Percentiles rank a stretch among this genome's conserved stretches.
phyloP scores from a whole-genome alignment of 2,888 invertebrate genomes.

The Cancer borealis region DNA sequence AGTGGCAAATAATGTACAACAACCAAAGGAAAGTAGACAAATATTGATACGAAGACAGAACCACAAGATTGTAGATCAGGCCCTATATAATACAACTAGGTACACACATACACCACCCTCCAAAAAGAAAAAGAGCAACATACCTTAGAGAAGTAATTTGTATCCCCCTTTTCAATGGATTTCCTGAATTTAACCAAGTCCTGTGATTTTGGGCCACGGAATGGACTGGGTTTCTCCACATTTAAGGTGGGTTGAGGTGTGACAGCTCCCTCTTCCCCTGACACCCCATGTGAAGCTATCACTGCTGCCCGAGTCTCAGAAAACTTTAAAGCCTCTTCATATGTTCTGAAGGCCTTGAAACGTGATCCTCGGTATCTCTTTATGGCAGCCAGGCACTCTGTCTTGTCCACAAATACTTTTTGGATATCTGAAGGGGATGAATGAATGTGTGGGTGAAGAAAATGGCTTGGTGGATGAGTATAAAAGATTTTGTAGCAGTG shows the following conservation, averaged over 20 bases:
- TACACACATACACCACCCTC: not conserved
- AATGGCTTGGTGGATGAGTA: not conserved
- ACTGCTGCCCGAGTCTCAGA: constrained; percentile 64
- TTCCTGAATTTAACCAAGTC: constrained; percentile 76
- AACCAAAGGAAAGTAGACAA: no score
- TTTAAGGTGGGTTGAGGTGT: not conserved
- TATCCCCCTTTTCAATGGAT: constrained; percentile 71
- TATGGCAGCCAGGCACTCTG: constrained; percentile 65
- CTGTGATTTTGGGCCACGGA: constrained; percentile 73
- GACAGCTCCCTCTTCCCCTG: constrained; percentile 24
- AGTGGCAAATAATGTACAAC: no score
- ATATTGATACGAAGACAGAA: no score
- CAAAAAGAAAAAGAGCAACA: not conserved
- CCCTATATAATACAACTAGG: not conserved
- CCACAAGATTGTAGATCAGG: no score
- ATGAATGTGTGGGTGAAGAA: not conserved
- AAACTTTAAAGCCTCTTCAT: constrained; percentile 71
- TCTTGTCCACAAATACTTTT: constrained; percentile 70
- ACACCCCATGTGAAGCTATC: not conserved
- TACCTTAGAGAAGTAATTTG: constrained; percentile 66
- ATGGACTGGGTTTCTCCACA: constrained; percentile 74
- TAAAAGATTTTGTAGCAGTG: not conserved
- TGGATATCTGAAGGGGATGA: constrained; percentile 61
- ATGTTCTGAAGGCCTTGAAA: constrained; percentile 73
- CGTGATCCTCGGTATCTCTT: constrained; percentile 73